Base-by-base conservation (phyloP, 2,113 vertebrate genomes). In the Anthoscopus minutus region DNA sequence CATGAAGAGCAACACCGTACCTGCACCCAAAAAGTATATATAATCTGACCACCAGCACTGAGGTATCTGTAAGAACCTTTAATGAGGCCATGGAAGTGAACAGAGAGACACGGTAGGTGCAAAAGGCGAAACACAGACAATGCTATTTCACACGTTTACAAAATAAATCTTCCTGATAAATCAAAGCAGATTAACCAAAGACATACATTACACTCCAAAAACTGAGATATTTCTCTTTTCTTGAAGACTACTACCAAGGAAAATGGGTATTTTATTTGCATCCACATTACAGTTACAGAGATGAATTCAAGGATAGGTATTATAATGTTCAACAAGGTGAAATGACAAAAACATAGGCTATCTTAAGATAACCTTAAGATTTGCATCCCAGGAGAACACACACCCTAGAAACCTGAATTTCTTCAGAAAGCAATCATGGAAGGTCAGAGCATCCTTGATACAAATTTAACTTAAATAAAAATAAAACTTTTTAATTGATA, bases 331-430 rank as follows among this genome's bases (percentile, higher is more conserved):
- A 60, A 42, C 44, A 90, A 92, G 61, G 60, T 74, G 67, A 93
- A 80, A 64, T 37, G 28, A 81, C 61, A 88, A 11, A 69, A 91
- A 60, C 51, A 35, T 22, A 37, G 38, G 44, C 44, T 89, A 81
- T 88, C 84, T 96, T 71, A 86, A 92, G 76, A 60, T 51, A 88
- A 74, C 44, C 15, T 78, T 83, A 77, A 62, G 25, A 66, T 60
- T 88, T 71, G 8, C 22, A 73, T 95, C 79, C 88, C 92, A 71
- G 44, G 81, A 77, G 93, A 92, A 37, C 1, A 3, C 0, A 3
- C 44, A 96, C 50, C 88, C 88, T 60, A 94, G 92, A 96, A 96
- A 97, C 92, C 95, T 92, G 51, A 86, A 95, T 96, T 94, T 93
- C 40, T 80, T 35, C 40, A 74, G 53, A 86, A 94, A 83, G 60